A percentile compares a stretch with the other conserved stretches of the same genome.
These are phyloP conservation scores for Steromphala cineraria DNA, from an alignment of 2,888 invertebrate genomes.

Conservation along the genomic window DNA sequence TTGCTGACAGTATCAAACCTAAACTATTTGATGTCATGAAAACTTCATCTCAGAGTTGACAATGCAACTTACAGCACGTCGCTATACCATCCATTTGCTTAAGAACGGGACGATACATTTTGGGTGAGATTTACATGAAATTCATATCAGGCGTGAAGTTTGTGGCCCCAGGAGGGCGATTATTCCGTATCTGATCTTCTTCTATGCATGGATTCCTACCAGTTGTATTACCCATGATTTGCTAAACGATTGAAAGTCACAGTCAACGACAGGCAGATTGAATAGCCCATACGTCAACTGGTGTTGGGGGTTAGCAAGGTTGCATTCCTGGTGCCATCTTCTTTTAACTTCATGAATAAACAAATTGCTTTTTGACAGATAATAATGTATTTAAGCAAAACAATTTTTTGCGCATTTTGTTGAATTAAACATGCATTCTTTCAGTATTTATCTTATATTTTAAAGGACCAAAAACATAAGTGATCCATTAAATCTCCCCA, in stretches of 20 bases:
- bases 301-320: neutral
- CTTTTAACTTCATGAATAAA: too few relatives aligned
- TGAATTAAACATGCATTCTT: too few relatives aligned
- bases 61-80: neutral
- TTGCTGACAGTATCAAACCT: too few relatives aligned
- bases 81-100: neutral
- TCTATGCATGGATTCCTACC: neutral
- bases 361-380: too few relatives aligned
- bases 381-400: too few relatives aligned
- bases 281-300: neutral
- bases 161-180: neutral
- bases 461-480: too few relatives aligned
- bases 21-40: neutral
- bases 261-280: neutral
- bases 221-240: neutral
- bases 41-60: neutral
- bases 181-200: neutral
- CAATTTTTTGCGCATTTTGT: too few relatives aligned
- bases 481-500: too few relatives aligned
- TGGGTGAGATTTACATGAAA: neutral
- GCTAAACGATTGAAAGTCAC: neutral
- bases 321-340: too few relatives aligned
- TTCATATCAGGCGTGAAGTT: neutral
- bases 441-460: too few relatives aligned
- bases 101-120: neutral